A percentile compares a stretch with the other conserved stretches of the same genome.
Conservation (phyloP, 2,888 invertebrate species). For the Ferrisia virgata region DNA sequence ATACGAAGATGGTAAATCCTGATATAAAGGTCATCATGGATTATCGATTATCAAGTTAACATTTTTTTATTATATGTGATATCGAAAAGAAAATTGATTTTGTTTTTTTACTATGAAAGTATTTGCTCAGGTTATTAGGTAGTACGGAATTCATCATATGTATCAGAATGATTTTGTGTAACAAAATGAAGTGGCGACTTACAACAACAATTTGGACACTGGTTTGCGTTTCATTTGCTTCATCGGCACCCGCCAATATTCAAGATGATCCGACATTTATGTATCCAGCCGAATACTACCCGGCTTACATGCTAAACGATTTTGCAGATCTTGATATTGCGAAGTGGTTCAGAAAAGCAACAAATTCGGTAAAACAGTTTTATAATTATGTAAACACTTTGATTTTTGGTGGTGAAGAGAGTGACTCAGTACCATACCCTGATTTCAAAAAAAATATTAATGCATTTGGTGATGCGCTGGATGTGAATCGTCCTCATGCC, state of each 20-base stretch:
- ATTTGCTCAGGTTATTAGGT: too few species aligned
- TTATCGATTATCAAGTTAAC: too few species aligned
- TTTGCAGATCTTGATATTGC: background rate
- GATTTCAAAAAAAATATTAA: background rate
- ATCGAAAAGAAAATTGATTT: too few species aligned
- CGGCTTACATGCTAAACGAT: background rate
- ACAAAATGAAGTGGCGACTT: background rate
- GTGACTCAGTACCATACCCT: background rate
- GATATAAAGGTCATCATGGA: too few species aligned
- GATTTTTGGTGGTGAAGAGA: background rate
- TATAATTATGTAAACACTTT: background rate
- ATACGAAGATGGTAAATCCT: too few species aligned
- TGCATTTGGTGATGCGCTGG: background rate
- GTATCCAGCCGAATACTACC: background rate
- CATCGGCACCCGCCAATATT: background rate
- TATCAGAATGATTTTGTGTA: background rate
- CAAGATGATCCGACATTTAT: background rate
- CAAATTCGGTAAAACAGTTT: background rate
- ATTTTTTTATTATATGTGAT: too few species aligned
- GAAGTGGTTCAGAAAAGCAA: background rate
- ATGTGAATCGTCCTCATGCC: background rate
- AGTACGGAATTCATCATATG: too few species aligned
- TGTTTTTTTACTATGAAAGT: too few species aligned
- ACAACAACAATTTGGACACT: background rate
- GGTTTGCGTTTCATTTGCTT: background rate